A percentile compares a stretch with the other conserved stretches of the same genome.
Conservation (phyloP, 1,140 invertebrate genomes). For the Cherax destructor region DNA sequence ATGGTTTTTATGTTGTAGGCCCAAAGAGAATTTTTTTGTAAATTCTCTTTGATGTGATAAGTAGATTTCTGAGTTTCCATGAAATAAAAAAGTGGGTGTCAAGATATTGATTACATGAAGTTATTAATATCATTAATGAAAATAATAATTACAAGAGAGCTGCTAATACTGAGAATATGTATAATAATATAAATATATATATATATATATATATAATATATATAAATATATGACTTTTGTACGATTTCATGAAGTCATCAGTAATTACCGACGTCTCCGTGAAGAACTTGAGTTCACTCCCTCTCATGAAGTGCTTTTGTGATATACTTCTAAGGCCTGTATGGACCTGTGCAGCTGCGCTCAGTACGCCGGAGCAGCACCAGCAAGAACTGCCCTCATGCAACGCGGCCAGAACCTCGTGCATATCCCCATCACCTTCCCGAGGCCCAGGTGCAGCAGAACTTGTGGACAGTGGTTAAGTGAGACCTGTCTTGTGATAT, state of each 20-base stretch:
- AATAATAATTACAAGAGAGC: conserved; percentile 55
- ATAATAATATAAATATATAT: conserved; percentile 65
- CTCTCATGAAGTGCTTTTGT: conserved; percentile 32
- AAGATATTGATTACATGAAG: conserved; percentile 45
- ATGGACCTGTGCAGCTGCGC: conserved; percentile 11
- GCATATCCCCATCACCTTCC: neutral
- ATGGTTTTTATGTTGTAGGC: conserved; percentile 61
- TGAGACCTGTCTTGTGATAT: conserved; percentile 56
- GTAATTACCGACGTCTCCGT: conserved; percentile 7
- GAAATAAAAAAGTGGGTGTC: conserved; percentile 25
- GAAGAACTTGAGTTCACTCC: neutral
- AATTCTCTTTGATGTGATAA: conserved; percentile 67
- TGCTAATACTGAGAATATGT: conserved; percentile 68
- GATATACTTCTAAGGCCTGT: conserved; percentile 12
- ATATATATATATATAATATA: conserved; percentile 63
- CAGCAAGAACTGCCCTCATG: neutral
- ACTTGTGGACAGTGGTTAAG: neutral
- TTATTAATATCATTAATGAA: conserved; percentile 49
- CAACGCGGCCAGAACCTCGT: conserved; percentile 10
- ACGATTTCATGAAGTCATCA: conserved; percentile 49
- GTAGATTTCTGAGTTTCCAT: conserved; percentile 68
- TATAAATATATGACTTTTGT: conserved; percentile 67
- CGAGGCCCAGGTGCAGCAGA: neutral
- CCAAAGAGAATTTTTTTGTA: conserved; percentile 56
- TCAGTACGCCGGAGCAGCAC: neutral